Evolutionary conservation across 2,888 invertebrate species (phyloP), one percentile per base, ranked within the genome.

Genomic region (Lucinisca nassula): DNA sequence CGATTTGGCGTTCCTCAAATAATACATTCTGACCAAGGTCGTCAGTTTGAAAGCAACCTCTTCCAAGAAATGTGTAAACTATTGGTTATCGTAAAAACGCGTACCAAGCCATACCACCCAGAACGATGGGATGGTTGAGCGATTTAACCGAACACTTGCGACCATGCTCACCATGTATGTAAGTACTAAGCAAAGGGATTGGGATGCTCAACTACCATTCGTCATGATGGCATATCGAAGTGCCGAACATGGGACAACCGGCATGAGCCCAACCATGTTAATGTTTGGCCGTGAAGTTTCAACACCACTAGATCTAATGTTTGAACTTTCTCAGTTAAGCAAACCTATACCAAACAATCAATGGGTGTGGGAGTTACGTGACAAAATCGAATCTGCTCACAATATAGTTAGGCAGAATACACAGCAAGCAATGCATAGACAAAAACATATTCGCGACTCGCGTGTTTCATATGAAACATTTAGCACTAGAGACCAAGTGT

Each of bases 151-250:
- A 58, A 90, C 89, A 0, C 38, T 90, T 3, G 49, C 24, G 10
- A 58, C 85, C 0, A 91, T 90, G 90, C 40, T 90, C 0, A 88
- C 87, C 49, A 70, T 77, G 21, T 90, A 70, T 79, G 87, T 90
- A 6, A 49, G 76, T 21, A 76, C 79, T 49, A 85, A 85, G 75
- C 87, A 84, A 0, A 67, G 21, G 21, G 76, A 87, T 40, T 87
- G 87, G 87, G 84, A 84, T 70, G 17, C 38, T 17, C 73, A 75
- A 24, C n/a, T 89, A 10, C 87, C 82, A 0, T 88, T 78, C 61
- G 84, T 87, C 1, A 84, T 84, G 75, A 91, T 91, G 91, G 84
- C 89, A 6, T 89, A 91, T 40, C 61, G 88, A 37, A 17, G 82
- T 0, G 21, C 80, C 14, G 79, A 82, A 24, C 87, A 91, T 77